Base-by-base conservation (phyloP, 2,888 invertebrate genomes). In the Tipula confusa region DNA sequence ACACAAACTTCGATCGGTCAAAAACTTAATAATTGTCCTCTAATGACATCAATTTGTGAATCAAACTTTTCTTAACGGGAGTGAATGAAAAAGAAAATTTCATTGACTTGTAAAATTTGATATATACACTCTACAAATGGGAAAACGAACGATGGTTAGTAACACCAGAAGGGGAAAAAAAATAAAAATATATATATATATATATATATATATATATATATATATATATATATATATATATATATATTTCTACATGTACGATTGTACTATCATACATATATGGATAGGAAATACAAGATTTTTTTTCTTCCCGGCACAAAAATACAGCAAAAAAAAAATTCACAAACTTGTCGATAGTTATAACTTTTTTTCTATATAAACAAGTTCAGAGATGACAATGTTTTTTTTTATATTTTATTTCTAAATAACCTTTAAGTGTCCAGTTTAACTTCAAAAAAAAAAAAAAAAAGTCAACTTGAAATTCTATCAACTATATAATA, bases 21-120 rank as follows among this genome's bases (percentile, higher is more conserved):
- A 64, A 64, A 64, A 64, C 64, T 64, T 64, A 64, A 64, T 64
- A 64, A 64, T 64, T 64, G 64, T 64, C 64, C 64, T 64, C 64
- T 64, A 64, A 64, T 64, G 64, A 64, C 64, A 64, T 64, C 64
- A 64, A 64, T 64, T 64, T 64, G 64, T 64, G 24, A 64, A 64
- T 64, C 24, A 64, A 64, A 64, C 64, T 64, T 64, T 64, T 64
- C 11, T 9, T 64, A 64, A 64, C 64, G 7, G 9, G 43, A 43
- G 15, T 15, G 43, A 43, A 2, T 24, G 64, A 64, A 64, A 64
- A 64, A 64, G 18, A 24, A 64, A 64, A 64, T 9, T 24, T n/a
- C 24, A 64, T 18, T 64, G 64, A 64, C 64, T 24, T 64, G 64
- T 13, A 64, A 64, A 64, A 24, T 64, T 24, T 24, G 24, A 64